phyloP scores from a whole-genome alignment of 2,797 vertebrate species.

The Micrastur ruficollis region DNA sequence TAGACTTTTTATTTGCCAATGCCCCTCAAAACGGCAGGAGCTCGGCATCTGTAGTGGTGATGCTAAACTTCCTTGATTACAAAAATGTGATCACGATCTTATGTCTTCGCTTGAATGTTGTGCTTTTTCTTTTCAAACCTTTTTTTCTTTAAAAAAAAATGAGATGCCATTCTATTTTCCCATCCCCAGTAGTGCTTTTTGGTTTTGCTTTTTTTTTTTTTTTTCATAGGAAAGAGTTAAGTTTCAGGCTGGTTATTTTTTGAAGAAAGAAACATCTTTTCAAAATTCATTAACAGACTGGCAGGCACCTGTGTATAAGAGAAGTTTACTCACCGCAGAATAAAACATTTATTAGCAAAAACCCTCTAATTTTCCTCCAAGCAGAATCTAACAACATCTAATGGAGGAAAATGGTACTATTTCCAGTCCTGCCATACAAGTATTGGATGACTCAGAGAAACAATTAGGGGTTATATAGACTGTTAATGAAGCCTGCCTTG shows the following conservation, averaged over 20 bases:
- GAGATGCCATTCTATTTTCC: not conserved
- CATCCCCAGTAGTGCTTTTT: not conserved
- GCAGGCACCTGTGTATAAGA: not conserved
- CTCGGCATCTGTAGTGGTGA: not conserved
- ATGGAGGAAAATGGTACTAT: not conserved
- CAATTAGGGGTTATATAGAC: not conserved
- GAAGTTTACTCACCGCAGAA: not conserved
- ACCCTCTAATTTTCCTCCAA: not conserved
- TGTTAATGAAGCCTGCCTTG: not conserved
- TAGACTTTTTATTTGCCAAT: constrained; percentile 4
- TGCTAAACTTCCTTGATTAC: not conserved
- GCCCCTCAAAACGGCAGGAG: not conserved
- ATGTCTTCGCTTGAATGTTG: not conserved
- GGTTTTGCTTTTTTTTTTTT: too few relatives aligned
- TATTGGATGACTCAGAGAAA: not conserved
- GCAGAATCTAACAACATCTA: not conserved
- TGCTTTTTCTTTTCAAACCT: not conserved
- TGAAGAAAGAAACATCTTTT: not conserved
- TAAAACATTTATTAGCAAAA: constrained; percentile 11
- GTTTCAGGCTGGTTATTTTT: not conserved
- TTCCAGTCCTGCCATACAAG: not conserved
- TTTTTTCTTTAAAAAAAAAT: not conserved
- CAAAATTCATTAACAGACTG: not conserved
- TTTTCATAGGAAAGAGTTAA: not conserved
- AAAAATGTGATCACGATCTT: not conserved